These are phyloP conservation scores for Mamestra brassicae DNA, from an alignment of 2,888 invertebrate genomes.

Conservation along the genomic window DNA sequence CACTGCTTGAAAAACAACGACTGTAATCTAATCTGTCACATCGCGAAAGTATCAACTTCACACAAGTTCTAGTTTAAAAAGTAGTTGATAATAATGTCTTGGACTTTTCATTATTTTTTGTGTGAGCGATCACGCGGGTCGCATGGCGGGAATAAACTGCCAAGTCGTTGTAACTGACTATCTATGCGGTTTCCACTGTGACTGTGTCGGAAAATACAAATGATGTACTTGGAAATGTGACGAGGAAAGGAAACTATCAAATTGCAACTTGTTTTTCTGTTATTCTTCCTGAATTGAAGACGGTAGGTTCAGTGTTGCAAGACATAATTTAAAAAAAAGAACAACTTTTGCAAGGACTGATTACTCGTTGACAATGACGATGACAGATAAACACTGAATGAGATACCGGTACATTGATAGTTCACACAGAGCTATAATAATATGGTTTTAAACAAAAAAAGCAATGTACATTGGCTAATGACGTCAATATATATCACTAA, in stretches of 20 bases:
- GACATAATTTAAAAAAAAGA: neutral
- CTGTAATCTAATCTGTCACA: slow-evolving; percentile 56
- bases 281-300: neutral
- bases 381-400: neutral
- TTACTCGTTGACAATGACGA: neutral
- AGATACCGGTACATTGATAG: neutral
- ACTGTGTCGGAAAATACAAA: slow-evolving; percentile 53
- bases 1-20: slow-evolving; percentile 41
- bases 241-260: neutral
- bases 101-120: slow-evolving; percentile 2
- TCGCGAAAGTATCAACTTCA: slow-evolving; percentile 39
- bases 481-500: neutral
- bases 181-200: slow-evolving; percentile 54
- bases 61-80: slow-evolving; percentile 16
- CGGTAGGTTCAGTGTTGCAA: neutral
- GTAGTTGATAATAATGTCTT: slow-evolving; percentile 10
- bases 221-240: neutral
- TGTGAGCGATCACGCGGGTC: slow-evolving; percentile 14
- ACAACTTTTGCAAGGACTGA: neutral
- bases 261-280: neutral
- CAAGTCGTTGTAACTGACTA: neutral
- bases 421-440: neutral
- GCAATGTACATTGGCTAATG: neutral
- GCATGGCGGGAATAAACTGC: slow-evolving; percentile 42
- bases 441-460: neutral